These are phyloP conservation scores for Loriculus beryllinus DNA, from an alignment of 2,797 vertebrate genomes.

Conservation along the genomic window DNA sequence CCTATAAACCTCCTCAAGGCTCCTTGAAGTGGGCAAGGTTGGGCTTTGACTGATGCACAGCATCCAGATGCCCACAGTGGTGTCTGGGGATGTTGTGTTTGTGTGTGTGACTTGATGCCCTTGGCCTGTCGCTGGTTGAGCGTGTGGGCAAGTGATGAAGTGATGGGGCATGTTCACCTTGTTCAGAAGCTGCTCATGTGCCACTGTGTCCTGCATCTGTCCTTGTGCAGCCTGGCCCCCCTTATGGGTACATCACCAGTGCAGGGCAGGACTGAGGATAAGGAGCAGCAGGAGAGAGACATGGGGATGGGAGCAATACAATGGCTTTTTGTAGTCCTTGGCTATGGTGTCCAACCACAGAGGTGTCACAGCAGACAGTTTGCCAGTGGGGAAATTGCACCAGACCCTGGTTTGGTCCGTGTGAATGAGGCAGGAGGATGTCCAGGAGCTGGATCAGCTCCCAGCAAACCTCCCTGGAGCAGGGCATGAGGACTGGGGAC, in stretches of 20 bases:
- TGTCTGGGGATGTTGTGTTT: accelerated
- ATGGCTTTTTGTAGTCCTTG: neutral
- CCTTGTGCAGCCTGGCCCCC: neutral
- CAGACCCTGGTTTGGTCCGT: neutral
- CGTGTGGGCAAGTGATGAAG: neutral
- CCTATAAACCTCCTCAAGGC: neutral
- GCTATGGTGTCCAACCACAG: neutral
- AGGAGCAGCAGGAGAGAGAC: neutral
- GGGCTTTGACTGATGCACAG: neutral
- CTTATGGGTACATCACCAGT: accelerated
- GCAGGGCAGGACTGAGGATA: neutral
- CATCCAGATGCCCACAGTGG: accelerated
- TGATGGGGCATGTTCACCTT: neutral
- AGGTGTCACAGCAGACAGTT: neutral
- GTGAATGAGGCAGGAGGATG: neutral
- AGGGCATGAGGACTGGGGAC: neutral
- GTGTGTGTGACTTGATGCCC: accelerated
- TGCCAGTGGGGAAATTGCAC: conserved; percentile 20
- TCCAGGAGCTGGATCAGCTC: neutral
- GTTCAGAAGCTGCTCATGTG: neutral
- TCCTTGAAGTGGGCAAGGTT: neutral
- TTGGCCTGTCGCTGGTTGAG: neutral
- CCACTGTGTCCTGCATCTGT: neutral
- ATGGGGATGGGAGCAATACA: neutral
- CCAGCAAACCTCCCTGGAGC: neutral